These are phyloP conservation scores for Colletes collaris DNA, from an alignment of 2,888 invertebrate genomes.

Conservation along the genomic window DNA sequence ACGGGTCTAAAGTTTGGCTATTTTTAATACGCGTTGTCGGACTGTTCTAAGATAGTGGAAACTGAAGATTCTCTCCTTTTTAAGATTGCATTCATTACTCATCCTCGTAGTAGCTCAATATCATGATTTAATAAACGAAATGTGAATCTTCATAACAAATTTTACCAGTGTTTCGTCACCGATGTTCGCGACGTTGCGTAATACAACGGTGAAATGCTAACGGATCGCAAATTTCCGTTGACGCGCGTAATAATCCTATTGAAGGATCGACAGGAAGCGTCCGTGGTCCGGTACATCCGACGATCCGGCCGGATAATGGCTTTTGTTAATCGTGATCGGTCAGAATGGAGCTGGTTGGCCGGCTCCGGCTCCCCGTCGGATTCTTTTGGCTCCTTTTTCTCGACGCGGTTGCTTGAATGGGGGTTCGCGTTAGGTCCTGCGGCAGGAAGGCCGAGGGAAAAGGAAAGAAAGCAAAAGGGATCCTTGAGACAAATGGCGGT, in stretches of 20 bases:
- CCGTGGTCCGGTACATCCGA: conserved; percentile 3
- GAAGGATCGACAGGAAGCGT: not conserved
- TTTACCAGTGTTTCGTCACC: too few relatives aligned
- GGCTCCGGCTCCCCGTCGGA: conserved; percentile 10
- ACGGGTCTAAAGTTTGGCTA: too few relatives aligned
- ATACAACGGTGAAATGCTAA: conserved; percentile 3
- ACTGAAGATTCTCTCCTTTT: too few relatives aligned
- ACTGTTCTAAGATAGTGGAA: too few relatives aligned
- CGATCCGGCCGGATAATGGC: conserved; percentile 36
- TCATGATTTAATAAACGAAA: too few relatives aligned
- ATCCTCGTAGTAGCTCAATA: too few relatives aligned
- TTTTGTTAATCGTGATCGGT: conserved; percentile 53
- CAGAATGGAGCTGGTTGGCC: conserved; percentile 31
- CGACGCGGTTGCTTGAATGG: conserved; percentile 48
- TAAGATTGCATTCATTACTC: too few relatives aligned
- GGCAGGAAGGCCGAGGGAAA: conserved; percentile 45
- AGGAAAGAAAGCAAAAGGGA: conserved; percentile 62
- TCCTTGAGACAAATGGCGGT: conserved; percentile 71
- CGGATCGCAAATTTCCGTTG: not conserved
- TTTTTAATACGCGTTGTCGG: too few relatives aligned
- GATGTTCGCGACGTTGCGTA: not conserved
- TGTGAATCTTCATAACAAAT: too few relatives aligned
- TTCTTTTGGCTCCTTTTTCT: conserved; percentile 27
- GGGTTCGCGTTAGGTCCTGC: conserved; percentile 49
- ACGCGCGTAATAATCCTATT: conserved; percentile 10